Evolutionary conservation across 2,797 vertebrate species (phyloP), one percentile per base, ranked within the genome.

Genomic region (Poeciliopsis paucimaculata): DNA sequence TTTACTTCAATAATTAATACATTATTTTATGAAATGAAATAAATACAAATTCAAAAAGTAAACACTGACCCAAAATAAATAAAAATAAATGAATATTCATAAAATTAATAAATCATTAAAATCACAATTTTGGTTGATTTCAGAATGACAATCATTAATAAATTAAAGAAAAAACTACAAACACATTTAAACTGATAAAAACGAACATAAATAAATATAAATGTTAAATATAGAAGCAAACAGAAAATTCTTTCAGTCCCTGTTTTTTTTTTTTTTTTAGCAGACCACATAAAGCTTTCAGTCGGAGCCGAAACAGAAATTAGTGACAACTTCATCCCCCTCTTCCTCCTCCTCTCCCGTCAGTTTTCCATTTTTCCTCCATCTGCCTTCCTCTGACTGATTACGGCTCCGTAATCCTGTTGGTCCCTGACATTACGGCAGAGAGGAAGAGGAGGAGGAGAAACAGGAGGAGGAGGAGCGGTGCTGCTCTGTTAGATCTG

Each of bases 361-460:
- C 36, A 51, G 51, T 28, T 13, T 72, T 60, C 73, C 47, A 28
- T 23, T 71, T 45, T 70, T 34, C 64, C 31, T 79, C 71, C 72
- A 15, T 77, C 84, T 77, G 39, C 28, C 20, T 72, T 45, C 62
- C 73, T 83, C 43, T 60, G 7, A 84, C 72, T 28, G 80, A 80
- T 85, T 78, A 82, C 72, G 84, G 74, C 31, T 72, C 46, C 34
- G 45, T 86, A 87, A 89, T 88, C 86, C 85, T 79, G 80, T 66
- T 77, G 82, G 83, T 83, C 76, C 72, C 72, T 68, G 76, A 77
- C 28, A 73, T 36, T 71, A 73, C 45, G 41, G 71, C 66, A 66
- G 74, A 51, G 77, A 71, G 77, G 60, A 47, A 31, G 34, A 49
- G 49, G 28, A 55, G 13, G 43, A 53, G 73, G 45, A 47, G 55